These are phyloP conservation scores for Drosophila asahinai DNA, from an alignment of 1,140 invertebrate species.

Conservation along the genomic window DNA sequence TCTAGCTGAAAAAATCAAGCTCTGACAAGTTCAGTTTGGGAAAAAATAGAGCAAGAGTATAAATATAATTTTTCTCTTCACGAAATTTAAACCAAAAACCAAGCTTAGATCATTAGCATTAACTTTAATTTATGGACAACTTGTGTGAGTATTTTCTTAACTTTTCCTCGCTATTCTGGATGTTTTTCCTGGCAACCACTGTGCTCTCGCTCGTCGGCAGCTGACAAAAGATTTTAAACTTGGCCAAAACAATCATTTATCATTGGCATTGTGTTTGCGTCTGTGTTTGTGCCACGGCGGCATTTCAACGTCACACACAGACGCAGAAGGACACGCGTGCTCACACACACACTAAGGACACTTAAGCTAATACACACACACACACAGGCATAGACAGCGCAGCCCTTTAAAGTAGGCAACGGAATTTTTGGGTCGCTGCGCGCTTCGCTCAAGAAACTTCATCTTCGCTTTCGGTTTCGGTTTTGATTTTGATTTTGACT, in stretches of 20 bases:
- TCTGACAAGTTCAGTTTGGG: no score
- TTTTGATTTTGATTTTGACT: background rate
- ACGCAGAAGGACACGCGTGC: conserved; percentile 27
- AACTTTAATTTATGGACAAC: no score
- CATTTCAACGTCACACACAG: conserved; percentile 51
- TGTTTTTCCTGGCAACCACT: conserved; percentile 5
- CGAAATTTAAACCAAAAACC: no score
- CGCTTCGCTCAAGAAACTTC: conserved; percentile 31
- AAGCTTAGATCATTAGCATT: no score
- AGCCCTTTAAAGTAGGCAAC: conserved; percentile 61
- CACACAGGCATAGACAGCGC: conserved; percentile 15
- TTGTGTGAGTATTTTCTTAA: no score
- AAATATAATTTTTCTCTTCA: no score
- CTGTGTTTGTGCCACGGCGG: conserved; percentile 46
- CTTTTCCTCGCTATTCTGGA: no score
- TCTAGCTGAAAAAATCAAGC: no score
- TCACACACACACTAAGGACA: conserved; percentile 10
- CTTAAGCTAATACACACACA: conserved; percentile 8
- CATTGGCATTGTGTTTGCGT: conserved; percentile 52
- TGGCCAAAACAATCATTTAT: conserved; percentile 74
- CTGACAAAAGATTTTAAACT: conserved; percentile 65
- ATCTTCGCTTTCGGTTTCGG: conserved; percentile 4
- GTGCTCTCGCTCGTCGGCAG: conserved; percentile 10
- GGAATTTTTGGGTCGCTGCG: conserved; percentile 52
- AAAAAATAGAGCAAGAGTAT: no score